Evolutionary conservation across 2,797 vertebrate genomes (phyloP).

Genomic region (Rhadinocentrus ornatus): DNA sequence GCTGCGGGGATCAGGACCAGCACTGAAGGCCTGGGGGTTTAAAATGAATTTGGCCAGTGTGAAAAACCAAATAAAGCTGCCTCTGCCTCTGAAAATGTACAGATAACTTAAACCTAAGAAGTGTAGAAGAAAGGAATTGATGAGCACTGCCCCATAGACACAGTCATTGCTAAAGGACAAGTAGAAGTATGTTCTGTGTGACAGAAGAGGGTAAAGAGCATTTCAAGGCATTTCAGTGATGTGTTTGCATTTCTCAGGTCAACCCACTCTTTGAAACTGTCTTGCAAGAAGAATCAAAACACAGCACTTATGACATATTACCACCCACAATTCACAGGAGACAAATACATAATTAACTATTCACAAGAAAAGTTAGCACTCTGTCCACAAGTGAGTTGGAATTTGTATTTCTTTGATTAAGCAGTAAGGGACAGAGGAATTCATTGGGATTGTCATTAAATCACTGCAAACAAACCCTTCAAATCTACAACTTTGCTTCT

Average conservation of each 20-base stretch:
- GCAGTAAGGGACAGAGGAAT: background rate
- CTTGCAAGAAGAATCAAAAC: slow-evolving; percentile 13
- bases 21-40: slow-evolving; percentile 88
- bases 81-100: slow-evolving; percentile 65
- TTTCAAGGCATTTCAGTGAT: slow-evolving; percentile 20
- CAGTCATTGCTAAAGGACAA: background rate
- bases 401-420: background rate
- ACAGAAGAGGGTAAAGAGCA: slow-evolving; percentile 48
- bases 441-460: background rate
- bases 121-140: slow-evolving; percentile 42
- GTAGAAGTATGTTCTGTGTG: slow-evolving; percentile 29
- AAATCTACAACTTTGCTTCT: background rate
- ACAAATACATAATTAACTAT: background rate
- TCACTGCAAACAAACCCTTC: slow-evolving; percentile 9
- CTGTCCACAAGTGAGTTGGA: background rate
- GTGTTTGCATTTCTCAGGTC: slow-evolving; percentile 34
- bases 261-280: slow-evolving; percentile 27
- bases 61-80: slow-evolving; percentile 88
- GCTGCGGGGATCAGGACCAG: slow-evolving; percentile 88
- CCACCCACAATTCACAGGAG: background rate
- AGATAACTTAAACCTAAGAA: slow-evolving; percentile 64
- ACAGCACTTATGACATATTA: slow-evolving; percentile 5
- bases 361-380: background rate
- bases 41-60: slow-evolving; percentile 88
- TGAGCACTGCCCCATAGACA: slow-evolving; percentile 25